Evolutionary conservation across 1,140 invertebrate species (phyloP), one percentile per base, ranked within the genome.

Genomic region (Ladona fulva): DNA sequence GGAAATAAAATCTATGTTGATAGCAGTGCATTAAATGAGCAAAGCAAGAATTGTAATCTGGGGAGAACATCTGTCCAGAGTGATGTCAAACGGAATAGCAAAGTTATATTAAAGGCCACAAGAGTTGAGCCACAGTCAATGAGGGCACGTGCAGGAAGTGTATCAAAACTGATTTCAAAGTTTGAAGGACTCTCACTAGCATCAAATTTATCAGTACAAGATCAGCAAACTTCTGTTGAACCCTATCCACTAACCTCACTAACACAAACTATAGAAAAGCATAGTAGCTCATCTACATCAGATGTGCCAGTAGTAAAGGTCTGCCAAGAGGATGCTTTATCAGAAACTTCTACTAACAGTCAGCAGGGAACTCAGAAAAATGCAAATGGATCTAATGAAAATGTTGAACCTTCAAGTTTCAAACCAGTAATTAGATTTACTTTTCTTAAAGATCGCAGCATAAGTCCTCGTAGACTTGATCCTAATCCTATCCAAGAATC

Each of bases 101-200:
- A 16, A 19, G 52, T 66, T 16, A 66, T 66, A 19, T 6, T 66
- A 19, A 66, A 66, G 14, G 14, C 52, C 14, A 66, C 16, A 16
- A 66, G 52, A 66, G n/a, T 66, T 6, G 52, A 66, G n/a, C 52
- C 52, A 66, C 52, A 66, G 52, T 66, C 52, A 59, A 76, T 74
- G 42, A 79, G 76, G 78, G 79, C 79, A 19, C 75, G 77, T 59
- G 78, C 79, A 59, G 79, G 80, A 11, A 81, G 80, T 79, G 80
- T 81, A 24, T 79, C 80, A 22, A 79, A 81, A 77, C 66, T 81
- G n/a, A 81, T 81, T 24, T 79, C 79, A 76, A 66, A 78, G 74
- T 81, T 79, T 78, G 81, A 81, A 79, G 44, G 25, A 6, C 24
- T 75, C 10, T 75, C 74, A 75, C 1, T 22, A 12, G 52, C 52